These are phyloP conservation scores for Zenarchopterus dispar DNA, from an alignment of 2,797 vertebrate genomes.

Conservation along the genomic window DNA sequence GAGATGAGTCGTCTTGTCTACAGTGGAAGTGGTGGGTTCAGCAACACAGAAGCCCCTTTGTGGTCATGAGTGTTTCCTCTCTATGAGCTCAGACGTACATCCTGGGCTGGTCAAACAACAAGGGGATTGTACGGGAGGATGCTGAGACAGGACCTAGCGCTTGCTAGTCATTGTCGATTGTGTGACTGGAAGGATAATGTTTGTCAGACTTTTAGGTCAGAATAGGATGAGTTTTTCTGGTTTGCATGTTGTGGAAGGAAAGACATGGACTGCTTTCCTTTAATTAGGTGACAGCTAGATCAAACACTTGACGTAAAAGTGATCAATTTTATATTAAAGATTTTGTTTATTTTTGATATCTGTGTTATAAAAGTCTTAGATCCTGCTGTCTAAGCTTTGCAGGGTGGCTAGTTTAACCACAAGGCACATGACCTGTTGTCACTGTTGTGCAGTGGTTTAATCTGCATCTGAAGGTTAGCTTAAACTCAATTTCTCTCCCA, in stretches of 20 bases:
- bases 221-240: slow-evolving; percentile 53
- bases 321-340: too few relatives aligned
- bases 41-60: slow-evolving; percentile 70
- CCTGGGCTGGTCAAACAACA: slow-evolving; percentile 65
- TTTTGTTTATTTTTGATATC: too few relatives aligned
- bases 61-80: slow-evolving; percentile 57
- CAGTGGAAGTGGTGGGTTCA: slow-evolving; percentile 61
- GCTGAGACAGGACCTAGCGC: slow-evolving; percentile 51
- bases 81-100: slow-evolving; percentile 63
- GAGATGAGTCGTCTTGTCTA: slow-evolving; percentile 40
- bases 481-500: too few relatives aligned
- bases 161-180: slow-evolving; percentile 65
- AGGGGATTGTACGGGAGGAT: slow-evolving; percentile 63
- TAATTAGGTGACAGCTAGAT: too few relatives aligned
- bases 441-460: too few relatives aligned
- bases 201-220: slow-evolving; percentile 73
- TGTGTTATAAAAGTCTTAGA: too few relatives aligned
- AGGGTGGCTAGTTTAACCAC: too few relatives aligned
- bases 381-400: too few relatives aligned
- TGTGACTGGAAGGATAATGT: slow-evolving; percentile 67
- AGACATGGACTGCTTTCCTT: neutral
- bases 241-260: slow-evolving; percentile 6
- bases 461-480: too few relatives aligned
- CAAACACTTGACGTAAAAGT: too few relatives aligned
- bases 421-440: too few relatives aligned